Percentiles rank a stretch among this genome's conserved stretches.
Conservation (phyloP, 2,113 vertebrate genomes). For the Hassar affinis region DNA sequence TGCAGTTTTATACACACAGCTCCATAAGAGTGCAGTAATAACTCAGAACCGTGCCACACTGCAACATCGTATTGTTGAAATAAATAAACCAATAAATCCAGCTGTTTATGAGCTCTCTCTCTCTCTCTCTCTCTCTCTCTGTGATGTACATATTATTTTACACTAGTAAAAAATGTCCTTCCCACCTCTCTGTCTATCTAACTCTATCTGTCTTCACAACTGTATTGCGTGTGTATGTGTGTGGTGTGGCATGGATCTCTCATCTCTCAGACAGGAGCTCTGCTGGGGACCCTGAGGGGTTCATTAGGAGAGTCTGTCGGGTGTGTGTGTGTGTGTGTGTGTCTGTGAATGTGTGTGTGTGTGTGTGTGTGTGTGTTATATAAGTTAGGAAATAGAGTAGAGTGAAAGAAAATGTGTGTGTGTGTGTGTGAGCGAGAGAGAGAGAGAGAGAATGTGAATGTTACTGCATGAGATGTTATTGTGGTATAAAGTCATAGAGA, state of each 20-base stretch:
- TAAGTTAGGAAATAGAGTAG: conserved; percentile 65
- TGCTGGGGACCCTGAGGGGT: conserved; percentile 37
- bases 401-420: conserved; percentile 47
- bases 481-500: background rate
- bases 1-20: background rate
- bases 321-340: background rate
- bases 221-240: conserved; percentile 14
- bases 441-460: background rate
- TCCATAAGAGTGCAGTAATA: background rate
- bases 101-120: conserved; percentile 3
- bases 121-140: background rate
- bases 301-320: conserved; percentile 31
- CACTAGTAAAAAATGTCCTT: background rate
- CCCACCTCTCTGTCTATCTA: background rate
- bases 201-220: background rate
- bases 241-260: conserved; percentile 28
- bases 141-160: background rate
- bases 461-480: background rate
- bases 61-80: background rate
- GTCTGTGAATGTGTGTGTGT: conserved; percentile 41
- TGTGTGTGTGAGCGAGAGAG: background rate
- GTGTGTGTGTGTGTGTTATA: conserved; percentile 55
- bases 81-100: conserved; percentile 4
- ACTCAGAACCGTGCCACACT: background rate
- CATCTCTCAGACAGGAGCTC: conserved; percentile 38